Evolutionary conservation across 2,888 invertebrate species (phyloP), one percentile per base, ranked within the genome.

Genomic region (Rhagium mordax): DNA sequence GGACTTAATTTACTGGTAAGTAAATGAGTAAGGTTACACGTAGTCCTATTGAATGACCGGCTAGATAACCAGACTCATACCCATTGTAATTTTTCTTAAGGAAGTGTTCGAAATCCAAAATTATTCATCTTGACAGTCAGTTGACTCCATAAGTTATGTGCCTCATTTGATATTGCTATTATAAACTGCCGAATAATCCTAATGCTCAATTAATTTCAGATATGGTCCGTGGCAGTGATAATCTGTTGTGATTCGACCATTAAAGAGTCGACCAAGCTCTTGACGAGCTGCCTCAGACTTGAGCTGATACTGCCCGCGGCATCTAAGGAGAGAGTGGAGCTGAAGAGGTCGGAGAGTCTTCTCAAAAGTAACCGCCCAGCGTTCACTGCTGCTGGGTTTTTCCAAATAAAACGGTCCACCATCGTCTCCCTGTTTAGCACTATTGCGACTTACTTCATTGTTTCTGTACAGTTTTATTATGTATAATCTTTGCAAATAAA

Each of bases 201-300:
- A n/a, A n/a, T n/a, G n/a, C n/a, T n/a, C n/a, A n/a, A n/a, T n/a
- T n/a, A n/a, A n/a, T 69, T 69, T 13, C 27, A 60, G 68, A 6
- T 59, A 3, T 24, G 55, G 33, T 33, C 55, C 8, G 21, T 61
- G 2, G 15, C 24, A 2, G 8, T 60, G 13, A 69, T 69, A 13
- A 16, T 60, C 1, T 69, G 59, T 20, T 69, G 69, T 16, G 69
- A 69, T 27, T 20, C 47, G n/a, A 18, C 69, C 4, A 16, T 49
- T 10, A 29, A 24, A 7, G 57, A 69, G 21, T 27, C 59, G 1
- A 27, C 48, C 0, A 60, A 69, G 2, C 20, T 69, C 6, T 18
- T 64, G 15, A 16, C 27, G 0, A 49, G 6, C n/a, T 48, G 64
- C 29, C 51, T 51, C 51, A 24, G 21, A 13, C 24, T 64, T 13